A percentile compares a stretch with the other conserved stretches of the same genome.
Evolutionary conservation across 2,113 vertebrate species (phyloP).

Genomic region (Dipodomys merriami): DNA sequence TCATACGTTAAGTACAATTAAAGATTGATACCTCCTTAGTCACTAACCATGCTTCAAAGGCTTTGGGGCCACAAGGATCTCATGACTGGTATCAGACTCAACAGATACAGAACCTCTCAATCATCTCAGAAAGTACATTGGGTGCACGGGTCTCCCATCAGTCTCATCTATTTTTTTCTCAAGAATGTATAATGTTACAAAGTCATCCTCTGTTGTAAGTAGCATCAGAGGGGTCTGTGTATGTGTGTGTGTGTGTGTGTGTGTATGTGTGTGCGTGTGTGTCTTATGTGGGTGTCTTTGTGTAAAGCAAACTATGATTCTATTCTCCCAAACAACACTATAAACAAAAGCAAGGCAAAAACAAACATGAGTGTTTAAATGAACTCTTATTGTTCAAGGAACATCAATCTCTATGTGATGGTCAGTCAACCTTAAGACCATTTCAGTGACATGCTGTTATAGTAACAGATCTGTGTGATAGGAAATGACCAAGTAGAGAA

Average conservation of each 20-base stretch:
- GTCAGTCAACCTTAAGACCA: neutral
- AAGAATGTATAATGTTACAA: neutral
- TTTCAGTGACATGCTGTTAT: neutral
- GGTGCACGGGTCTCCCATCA: neutral
- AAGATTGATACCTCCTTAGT: neutral
- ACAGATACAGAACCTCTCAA: neutral
- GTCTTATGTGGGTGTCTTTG: neutral
- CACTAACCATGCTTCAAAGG: neutral
- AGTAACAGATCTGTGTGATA: neutral
- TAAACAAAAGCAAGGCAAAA: conserved; percentile 24
- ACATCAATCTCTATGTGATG: neutral
- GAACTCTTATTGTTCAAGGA: neutral
- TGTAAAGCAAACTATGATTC: conserved; percentile 22
- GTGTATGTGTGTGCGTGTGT: neutral
- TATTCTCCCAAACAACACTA: neutral
- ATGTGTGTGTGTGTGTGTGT: neutral
- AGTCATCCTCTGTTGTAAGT: neutral
- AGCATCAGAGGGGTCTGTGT: neutral
- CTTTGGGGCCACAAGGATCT: neutral
- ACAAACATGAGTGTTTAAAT: neutral
- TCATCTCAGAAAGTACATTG: neutral
- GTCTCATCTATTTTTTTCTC: neutral
- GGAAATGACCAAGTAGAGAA: neutral
- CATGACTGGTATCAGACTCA: neutral
- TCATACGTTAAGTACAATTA: conserved; percentile 13